A percentile compares a stretch with the other conserved stretches of the same genome.
Conservation (phyloP, 1,140 invertebrate genomes). For the Drosophila persimilis region DNA sequence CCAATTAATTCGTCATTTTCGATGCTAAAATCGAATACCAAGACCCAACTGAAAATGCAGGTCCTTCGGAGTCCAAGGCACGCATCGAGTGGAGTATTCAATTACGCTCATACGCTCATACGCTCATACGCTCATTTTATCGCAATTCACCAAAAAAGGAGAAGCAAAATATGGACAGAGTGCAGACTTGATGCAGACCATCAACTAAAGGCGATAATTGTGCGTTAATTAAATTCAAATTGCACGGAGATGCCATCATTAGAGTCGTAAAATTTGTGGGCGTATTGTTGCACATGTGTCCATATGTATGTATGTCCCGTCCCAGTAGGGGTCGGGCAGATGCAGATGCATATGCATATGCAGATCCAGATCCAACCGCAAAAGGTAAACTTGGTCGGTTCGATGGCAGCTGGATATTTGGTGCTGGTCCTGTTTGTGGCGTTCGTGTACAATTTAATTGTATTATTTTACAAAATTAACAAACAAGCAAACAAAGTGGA, state of each 20-base stretch:
- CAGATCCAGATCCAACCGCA: constrained; percentile 36
- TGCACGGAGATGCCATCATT: constrained; percentile 65
- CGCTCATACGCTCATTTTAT: constrained; percentile 43
- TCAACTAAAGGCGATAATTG: constrained; percentile 52
- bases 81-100: constrained; percentile 24
- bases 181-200: not conserved
- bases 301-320: not conserved
- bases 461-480: constrained; percentile 78
- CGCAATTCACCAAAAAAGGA: constrained; percentile 62
- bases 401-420: constrained; percentile 28
- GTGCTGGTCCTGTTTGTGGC: constrained; percentile 26
- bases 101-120: constrained; percentile 45
- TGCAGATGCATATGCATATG: not conserved
- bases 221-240: constrained; percentile 75
- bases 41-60: too few species aligned
- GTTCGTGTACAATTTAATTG: constrained; percentile 73
- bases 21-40: too few species aligned
- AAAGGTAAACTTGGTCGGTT: constrained; percentile 67
- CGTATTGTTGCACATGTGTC: constrained; percentile 46
- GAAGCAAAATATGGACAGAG: constrained; percentile 6
- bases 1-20: too few species aligned
- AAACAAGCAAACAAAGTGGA: constrained; percentile 57
- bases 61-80: too few species aligned
- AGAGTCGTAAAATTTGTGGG: constrained; percentile 68
- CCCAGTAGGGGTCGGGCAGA: not conserved